Conservation (phyloP, 1,140 invertebrate species). For the Pogonomyrmex californicus region DNA sequence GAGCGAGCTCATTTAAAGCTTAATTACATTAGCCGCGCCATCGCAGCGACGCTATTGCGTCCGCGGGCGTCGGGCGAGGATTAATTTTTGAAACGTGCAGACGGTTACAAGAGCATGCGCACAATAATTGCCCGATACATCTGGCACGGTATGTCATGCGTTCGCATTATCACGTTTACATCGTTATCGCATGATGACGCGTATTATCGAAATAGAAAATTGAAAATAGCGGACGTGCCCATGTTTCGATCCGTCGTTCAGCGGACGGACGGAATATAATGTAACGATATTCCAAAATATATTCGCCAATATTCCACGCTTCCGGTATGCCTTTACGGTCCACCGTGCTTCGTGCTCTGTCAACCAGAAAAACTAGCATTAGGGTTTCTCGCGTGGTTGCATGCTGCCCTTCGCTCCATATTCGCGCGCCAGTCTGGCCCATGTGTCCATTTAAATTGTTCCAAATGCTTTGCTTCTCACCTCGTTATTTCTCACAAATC, state of each 20-base stretch:
- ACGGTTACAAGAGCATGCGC: not conserved
- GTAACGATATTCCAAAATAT: slow-evolving; percentile 54
- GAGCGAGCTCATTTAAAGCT: slow-evolving; percentile 3
- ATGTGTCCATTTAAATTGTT: slow-evolving; percentile 41
- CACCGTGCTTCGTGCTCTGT: slow-evolving; percentile 72
- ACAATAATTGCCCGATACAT: not conserved
- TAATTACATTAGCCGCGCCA: slow-evolving; percentile 1
- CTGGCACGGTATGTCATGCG: not conserved
- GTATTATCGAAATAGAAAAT: slow-evolving; percentile 27
- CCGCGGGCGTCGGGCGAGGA: not conserved
- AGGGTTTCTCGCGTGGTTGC: slow-evolving; percentile 75
- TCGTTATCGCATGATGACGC: not conserved
- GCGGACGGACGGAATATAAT: slow-evolving; percentile 72
- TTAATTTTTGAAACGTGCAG: slow-evolving; percentile 22
- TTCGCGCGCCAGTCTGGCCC: slow-evolving; percentile 6
- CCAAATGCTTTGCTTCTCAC: slow-evolving; percentile 27
- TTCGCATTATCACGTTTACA: not conserved
- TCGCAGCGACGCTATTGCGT: not conserved
- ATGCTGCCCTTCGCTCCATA: slow-evolving; percentile 12
- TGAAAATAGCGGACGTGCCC: slow-evolving; percentile 14
- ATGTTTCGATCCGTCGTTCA: slow-evolving; percentile 24
- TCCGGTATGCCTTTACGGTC: slow-evolving; percentile 68
- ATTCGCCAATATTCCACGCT: slow-evolving; percentile 74
- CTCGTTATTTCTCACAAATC: not conserved
- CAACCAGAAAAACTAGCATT: slow-evolving; percentile 81